A percentile compares a stretch with the other conserved stretches of the same genome.
phyloP scores from a whole-genome alignment of 2,888 invertebrate genomes.

The Neocrepidodera transversa region DNA sequence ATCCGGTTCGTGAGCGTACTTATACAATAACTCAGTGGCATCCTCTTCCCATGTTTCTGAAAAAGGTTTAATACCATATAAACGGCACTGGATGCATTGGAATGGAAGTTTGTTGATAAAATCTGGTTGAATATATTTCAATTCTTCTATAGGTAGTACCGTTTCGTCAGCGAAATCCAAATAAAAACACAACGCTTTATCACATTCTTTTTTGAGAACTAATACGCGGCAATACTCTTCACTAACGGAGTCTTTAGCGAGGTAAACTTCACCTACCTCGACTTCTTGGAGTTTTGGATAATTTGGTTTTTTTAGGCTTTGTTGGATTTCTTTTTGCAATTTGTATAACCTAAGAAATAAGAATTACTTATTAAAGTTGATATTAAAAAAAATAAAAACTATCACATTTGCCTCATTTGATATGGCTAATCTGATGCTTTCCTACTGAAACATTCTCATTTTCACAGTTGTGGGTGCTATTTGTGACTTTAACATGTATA shows the following conservation, averaged over 20 bases:
- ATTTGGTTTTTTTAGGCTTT: constrained; percentile 37
- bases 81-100: constrained; percentile 68
- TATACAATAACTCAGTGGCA: constrained; percentile 63
- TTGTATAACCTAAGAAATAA: constrained; percentile 34
- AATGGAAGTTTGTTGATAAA: constrained; percentile 66
- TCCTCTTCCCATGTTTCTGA: constrained; percentile 64
- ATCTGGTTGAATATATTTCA: constrained; percentile 63
- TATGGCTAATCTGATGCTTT: no score
- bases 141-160: constrained; percentile 56
- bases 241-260: constrained; percentile 63
- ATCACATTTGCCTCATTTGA: no score
- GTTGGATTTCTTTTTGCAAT: constrained; percentile 44
- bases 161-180: constrained; percentile 70
- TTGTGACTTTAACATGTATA: no score
- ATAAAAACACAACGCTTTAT: constrained; percentile 65
- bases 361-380: not conserved
- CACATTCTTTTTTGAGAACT: constrained; percentile 57
- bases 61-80: constrained; percentile 64
- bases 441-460: no score
- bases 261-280: constrained; percentile 60
- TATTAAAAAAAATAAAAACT: no score
- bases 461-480: no score
- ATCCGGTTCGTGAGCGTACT: constrained; percentile 59
- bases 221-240: constrained; percentile 61
- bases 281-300: constrained; percentile 51